These are phyloP conservation scores for Leptinotarsa haldemani DNA, from an alignment of 2,888 invertebrate genomes.

Conservation along the genomic window DNA sequence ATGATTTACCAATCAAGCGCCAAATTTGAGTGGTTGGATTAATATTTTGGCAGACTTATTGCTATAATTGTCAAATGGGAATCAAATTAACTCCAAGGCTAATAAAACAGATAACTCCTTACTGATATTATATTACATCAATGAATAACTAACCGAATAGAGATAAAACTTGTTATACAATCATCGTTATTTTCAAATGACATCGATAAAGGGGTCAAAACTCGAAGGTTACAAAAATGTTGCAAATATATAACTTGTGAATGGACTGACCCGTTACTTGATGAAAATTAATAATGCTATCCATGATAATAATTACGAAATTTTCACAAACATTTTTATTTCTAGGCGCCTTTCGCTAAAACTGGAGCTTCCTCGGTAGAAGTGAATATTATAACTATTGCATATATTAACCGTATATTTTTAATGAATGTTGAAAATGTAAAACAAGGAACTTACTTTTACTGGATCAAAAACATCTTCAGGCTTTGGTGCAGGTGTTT, in stretches of 20 bases:
- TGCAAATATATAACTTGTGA: neutral
- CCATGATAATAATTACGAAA: too few relatives aligned
- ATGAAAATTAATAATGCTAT: too few relatives aligned
- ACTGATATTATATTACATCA: neutral
- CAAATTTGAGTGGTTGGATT: neutral
- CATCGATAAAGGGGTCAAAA: slow-evolving; percentile 7
- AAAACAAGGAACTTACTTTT: too few relatives aligned
- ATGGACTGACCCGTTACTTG: too few relatives aligned
- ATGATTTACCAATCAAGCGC: slow-evolving; percentile 6
- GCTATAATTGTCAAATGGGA: slow-evolving; percentile 3
- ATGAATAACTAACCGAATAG: slow-evolving; percentile 6
- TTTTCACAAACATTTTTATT: too few relatives aligned
- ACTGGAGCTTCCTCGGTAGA: too few relatives aligned
- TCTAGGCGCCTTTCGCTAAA: too few relatives aligned
- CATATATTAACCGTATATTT: too few relatives aligned
- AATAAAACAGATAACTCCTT: slow-evolving; percentile 23
- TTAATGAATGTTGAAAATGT: too few relatives aligned
- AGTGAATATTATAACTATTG: too few relatives aligned
- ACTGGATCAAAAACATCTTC: too few relatives aligned
- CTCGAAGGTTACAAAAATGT: neutral
- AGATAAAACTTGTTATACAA: slow-evolving; percentile 6
- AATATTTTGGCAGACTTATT: slow-evolving; percentile 5
- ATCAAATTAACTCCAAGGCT: slow-evolving; percentile 21
- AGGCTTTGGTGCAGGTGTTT: too few relatives aligned
- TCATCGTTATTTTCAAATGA: neutral